phyloP scores from a whole-genome alignment of 2,113 vertebrate genomes.

The Perca flavescens region DNA sequence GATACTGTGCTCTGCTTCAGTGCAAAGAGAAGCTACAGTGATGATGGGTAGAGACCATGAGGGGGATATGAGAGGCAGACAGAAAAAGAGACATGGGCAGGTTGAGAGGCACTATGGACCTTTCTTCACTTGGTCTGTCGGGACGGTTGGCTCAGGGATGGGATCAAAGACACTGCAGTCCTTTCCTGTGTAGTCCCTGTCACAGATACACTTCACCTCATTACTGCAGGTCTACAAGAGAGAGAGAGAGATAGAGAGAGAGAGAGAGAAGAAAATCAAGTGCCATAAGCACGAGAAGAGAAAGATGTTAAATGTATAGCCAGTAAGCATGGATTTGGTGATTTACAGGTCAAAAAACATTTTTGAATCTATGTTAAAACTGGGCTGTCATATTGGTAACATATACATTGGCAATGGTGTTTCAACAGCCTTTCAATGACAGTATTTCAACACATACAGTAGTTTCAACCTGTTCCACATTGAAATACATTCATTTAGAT shows the following conservation, averaged over 20 bases:
- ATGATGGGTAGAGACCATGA: conserved; percentile 62
- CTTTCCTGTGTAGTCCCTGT: conserved; percentile 94
- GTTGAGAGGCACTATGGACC: conserved; percentile 79
- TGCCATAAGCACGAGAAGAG: not conserved
- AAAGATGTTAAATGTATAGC: not conserved
- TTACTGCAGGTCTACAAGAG: conserved; percentile 91
- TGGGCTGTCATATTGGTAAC: not conserved
- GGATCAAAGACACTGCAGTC: conserved; percentile 96
- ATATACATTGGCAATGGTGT: not conserved
- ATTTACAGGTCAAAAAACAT: not conserved
- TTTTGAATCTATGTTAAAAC: not conserved
- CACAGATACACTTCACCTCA: conserved; percentile 96
- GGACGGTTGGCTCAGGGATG: conserved; percentile 88
- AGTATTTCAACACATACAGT: not conserved
- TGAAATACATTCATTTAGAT: not conserved
- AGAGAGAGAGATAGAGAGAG: not conserved
- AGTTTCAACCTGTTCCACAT: not conserved
- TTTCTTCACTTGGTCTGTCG: conserved; percentile 89
- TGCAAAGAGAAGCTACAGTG: conserved; percentile 51
- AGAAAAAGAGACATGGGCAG: conserved; percentile 39
- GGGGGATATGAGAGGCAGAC: conserved; percentile 48
- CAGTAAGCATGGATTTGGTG: not conserved
- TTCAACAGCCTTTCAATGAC: not conserved
- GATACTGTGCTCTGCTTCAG: not conserved
- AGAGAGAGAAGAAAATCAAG: not conserved